These are phyloP conservation scores for Monodelphis domestica DNA, from an alignment of 2,797 vertebrate genomes.

Conservation along the genomic window DNA sequence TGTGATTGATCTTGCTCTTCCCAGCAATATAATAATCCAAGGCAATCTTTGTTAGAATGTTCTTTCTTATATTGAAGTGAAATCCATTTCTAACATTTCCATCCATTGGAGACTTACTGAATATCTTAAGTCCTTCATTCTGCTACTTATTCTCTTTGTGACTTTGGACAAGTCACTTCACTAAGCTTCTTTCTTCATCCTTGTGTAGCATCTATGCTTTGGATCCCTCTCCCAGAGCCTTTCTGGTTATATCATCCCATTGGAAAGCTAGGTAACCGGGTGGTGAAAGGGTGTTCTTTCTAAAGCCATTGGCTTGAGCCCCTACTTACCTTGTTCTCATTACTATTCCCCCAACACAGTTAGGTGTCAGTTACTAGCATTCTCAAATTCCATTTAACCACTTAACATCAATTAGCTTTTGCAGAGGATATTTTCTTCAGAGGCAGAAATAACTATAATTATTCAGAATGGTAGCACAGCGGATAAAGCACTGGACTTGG, in stretches of 20 bases:
- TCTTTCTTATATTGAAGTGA: background rate
- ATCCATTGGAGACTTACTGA: background rate
- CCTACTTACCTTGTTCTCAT: background rate
- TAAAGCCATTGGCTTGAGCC: background rate
- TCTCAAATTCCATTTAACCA: background rate
- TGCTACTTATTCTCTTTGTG: background rate
- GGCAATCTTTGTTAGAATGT: background rate
- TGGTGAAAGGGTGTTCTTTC: background rate
- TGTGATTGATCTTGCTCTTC: no score
- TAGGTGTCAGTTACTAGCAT: background rate
- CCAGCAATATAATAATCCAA: no score
- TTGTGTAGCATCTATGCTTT: background rate
- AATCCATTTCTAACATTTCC: background rate
- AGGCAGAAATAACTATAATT: background rate
- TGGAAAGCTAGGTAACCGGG: background rate
- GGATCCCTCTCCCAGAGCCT: background rate
- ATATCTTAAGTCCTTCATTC: background rate
- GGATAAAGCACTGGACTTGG: background rate
- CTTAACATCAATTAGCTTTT: background rate
- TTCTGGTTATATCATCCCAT: background rate
- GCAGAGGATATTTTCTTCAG: background rate
- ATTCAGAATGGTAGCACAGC: background rate
- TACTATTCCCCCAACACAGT: background rate
- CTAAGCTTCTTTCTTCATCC: background rate
- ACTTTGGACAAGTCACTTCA: background rate